A percentile compares a stretch with the other conserved stretches of the same genome.
Evolutionary conservation across 1,140 invertebrate species (phyloP).

Genomic region (Anastrepha obliqua): DNA sequence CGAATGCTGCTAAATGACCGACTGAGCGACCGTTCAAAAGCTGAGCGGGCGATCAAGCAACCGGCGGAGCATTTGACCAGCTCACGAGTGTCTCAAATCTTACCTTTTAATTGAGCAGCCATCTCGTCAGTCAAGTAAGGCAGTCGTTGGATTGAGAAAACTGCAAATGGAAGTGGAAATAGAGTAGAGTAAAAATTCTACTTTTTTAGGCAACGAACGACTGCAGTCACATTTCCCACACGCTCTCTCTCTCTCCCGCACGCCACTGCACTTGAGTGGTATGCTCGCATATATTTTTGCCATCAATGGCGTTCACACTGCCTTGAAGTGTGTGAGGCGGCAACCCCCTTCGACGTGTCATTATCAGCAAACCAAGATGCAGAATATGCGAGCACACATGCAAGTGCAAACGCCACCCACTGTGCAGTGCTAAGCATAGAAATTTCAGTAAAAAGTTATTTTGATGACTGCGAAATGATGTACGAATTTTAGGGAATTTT

Average conservation of each 20-base stretch:
- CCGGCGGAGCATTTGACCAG: slow-evolving; percentile 36
- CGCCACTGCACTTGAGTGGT: not conserved
- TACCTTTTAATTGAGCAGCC: slow-evolving; percentile 11
- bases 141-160: not conserved
- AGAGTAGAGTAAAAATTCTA: slow-evolving; percentile 26
- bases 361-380: not conserved
- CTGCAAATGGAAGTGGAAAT: slow-evolving; percentile 22
- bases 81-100: not conserved
- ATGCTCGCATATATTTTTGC: not conserved
- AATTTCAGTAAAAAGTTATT: no score
- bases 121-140: not conserved
- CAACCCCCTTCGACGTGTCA: not conserved
- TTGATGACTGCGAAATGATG: no score
- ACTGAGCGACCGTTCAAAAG: not conserved
- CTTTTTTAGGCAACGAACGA: not conserved
- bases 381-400: not conserved
- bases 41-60: slow-evolving; percentile 15
- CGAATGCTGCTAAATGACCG: slow-evolving; percentile 36
- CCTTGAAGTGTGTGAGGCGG: not conserved
- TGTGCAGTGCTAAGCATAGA: not conserved
- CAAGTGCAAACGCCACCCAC: not conserved
- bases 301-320: not conserved
- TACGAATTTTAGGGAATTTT: no score
- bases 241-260: not conserved
- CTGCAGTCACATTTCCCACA: not conserved